phyloP scores from a whole-genome alignment of 1,140 invertebrate species.

The Druon quercuslanigerum region DNA sequence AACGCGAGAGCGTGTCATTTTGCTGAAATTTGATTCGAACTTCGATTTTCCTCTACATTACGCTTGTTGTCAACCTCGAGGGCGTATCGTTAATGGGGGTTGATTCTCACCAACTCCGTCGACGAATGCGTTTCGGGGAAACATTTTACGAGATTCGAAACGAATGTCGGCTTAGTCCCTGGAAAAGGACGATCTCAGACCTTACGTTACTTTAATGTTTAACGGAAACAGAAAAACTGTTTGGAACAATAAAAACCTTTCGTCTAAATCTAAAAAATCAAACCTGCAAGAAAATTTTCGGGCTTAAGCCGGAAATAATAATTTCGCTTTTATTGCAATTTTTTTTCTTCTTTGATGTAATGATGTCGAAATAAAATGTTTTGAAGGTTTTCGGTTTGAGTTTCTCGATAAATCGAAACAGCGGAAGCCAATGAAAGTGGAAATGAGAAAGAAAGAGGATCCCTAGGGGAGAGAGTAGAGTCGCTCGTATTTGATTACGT shows the following conservation, averaged over 20 bases:
- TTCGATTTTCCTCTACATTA: constrained; percentile 58
- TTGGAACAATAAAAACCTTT: no score
- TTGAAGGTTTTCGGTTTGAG: constrained; percentile 63
- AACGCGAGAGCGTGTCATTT: constrained; percentile 58
- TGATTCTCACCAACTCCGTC: neutral
- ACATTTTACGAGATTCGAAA: neutral
- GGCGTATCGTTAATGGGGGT: neutral
- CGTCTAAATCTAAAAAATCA: no score
- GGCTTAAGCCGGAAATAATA: no score
- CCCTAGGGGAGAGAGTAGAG: constrained; percentile 51
- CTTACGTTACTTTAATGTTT: no score
- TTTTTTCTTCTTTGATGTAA: no score
- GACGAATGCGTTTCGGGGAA: neutral
- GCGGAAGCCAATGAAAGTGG: constrained; percentile 67
- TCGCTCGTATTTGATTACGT: constrained; percentile 62
- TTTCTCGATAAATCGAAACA: constrained; percentile 73
- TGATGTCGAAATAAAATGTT: neutral
- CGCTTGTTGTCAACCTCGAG: constrained; percentile 40
- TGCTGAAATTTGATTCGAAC: constrained; percentile 58
- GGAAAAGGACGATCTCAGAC: neutral
- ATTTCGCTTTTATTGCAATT: no score
- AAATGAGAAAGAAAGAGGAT: constrained; percentile 65
- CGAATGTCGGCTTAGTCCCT: neutral
- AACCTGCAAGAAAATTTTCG: no score
- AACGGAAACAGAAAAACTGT: no score